phyloP scores from a whole-genome alignment of 2,113 vertebrate genomes.

The Albula goreensis region DNA sequence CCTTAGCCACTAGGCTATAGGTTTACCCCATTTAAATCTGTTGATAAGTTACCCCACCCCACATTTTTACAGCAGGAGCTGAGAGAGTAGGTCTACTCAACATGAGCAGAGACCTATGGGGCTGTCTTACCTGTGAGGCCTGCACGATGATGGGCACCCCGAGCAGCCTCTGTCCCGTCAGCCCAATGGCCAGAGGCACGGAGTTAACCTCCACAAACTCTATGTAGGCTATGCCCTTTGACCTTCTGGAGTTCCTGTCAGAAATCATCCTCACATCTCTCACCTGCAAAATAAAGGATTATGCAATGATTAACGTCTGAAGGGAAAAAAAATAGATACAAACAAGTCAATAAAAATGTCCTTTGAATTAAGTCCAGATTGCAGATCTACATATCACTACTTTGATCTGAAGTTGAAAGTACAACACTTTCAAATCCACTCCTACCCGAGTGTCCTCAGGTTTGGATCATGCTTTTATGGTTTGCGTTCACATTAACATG shows the following conservation, averaged over 20 bases:
- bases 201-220: conserved; percentile 97
- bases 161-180: conserved; percentile 93
- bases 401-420: not conserved
- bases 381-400: too few species aligned
- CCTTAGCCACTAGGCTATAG: too few species aligned
- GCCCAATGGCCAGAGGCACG: conserved; percentile 92
- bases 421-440: not conserved
- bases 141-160: conserved; percentile 98
- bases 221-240: conserved; percentile 97
- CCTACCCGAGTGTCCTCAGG: not conserved
- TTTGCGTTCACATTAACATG: too few species aligned
- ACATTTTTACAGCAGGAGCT: too few species aligned
- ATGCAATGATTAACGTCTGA: not conserved
- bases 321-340: not conserved
- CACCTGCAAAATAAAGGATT: conserved; percentile 68
- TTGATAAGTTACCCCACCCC: too few species aligned
- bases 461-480: not conserved
- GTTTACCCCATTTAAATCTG: too few species aligned
- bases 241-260: conserved; percentile 93
- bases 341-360: too few species aligned
- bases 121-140: conserved; percentile 84
- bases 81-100: too few species aligned
- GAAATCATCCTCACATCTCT: conserved; percentile 98
- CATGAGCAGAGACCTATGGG: too few species aligned
- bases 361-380: too few species aligned